Base-by-base conservation (phyloP, 2,113 vertebrate genomes). In the Lagenorhynchus albirostris region DNA sequence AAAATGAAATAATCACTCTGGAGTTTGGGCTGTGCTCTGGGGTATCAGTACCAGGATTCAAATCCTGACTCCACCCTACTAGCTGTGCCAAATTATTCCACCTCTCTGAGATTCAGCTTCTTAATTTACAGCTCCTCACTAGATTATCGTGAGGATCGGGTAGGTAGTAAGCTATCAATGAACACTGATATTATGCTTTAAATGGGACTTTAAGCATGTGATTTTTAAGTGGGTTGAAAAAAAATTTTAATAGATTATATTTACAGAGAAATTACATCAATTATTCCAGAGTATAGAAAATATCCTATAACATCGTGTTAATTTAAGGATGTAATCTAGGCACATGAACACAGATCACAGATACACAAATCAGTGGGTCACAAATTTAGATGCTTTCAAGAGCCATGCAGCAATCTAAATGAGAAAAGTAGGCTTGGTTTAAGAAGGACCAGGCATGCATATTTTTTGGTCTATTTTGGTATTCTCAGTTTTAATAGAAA, bases 181-280 rank as follows among this genome's bases (percentile, higher is more conserved):
- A 84, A 44, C 60, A 62, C 13, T 50, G 33, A 33, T 50, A 62
- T n/a, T 36, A 53, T 55, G 67, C 73, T 73, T 94, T 44, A 90
- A 90, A 74, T 44, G 70, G 5, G 36, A 88, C 36, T 62, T 67
- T 11, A 94, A 93, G 20, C 25, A 82, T 15, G 47, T 55, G 36
- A 10, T 81, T 93, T 94, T 74, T 79, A 79, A 94, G 29, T 31
- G 29, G 71, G 26, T 58, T 93, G 44, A 62, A 94, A 95, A 94
- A 90, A 58, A 31, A 2, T 38, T 74, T 81, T 70, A 55, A 41
- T 33, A 87, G 18, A 44, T 53, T 63, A 60, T 85, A 25, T 44
- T 41, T 65, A 70, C n/a, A 77, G 29, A 76, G 44, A 17, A 53
- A 29, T 92, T 76, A 60, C 2, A 87, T 58, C 14, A 63, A 3